Conservation (phyloP, 2,888 invertebrate genomes). For the Sinohyriopsis cumingii region DNA sequence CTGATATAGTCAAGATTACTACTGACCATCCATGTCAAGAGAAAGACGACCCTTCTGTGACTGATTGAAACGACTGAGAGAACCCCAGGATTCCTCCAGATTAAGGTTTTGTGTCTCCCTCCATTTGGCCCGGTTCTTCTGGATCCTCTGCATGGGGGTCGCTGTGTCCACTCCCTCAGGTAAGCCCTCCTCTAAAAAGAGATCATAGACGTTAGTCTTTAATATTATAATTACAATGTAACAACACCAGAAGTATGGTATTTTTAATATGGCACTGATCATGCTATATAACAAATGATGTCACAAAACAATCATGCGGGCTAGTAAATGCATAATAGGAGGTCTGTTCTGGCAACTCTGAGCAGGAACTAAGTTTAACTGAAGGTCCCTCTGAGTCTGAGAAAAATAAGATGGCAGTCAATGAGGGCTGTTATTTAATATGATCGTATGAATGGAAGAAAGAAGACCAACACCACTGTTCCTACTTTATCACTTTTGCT, state of each 20-base stretch:
- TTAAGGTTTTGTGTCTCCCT: conserved; percentile 56
- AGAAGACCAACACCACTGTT: neutral
- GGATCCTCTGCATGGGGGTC: conserved; percentile 66
- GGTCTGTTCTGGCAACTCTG: too few relatives aligned
- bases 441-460: neutral
- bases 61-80: conserved; percentile 68
- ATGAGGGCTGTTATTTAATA: too few relatives aligned
- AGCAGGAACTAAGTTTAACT: too few relatives aligned
- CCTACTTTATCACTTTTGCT: neutral
- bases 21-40: conserved; percentile 67
- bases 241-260: neutral
- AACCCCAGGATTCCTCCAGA: conserved; percentile 71
- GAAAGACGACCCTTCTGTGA: conserved; percentile 69
- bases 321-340: too few relatives aligned
- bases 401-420: too few relatives aligned
- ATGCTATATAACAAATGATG: too few relatives aligned
- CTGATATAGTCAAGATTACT: neutral
- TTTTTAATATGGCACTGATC: neutral
- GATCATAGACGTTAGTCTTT: neutral
- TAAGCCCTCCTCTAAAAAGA: neutral
- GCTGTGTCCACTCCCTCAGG: conserved; percentile 25
- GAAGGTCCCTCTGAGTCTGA: too few relatives aligned
- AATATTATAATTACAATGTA: neutral
- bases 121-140: conserved; percentile 63
- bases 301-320: too few relatives aligned